A percentile compares a stretch with the other conserved stretches of the same genome.
phyloP scores from a whole-genome alignment of 2,888 invertebrate genomes.

The Archips crataeganus region DNA sequence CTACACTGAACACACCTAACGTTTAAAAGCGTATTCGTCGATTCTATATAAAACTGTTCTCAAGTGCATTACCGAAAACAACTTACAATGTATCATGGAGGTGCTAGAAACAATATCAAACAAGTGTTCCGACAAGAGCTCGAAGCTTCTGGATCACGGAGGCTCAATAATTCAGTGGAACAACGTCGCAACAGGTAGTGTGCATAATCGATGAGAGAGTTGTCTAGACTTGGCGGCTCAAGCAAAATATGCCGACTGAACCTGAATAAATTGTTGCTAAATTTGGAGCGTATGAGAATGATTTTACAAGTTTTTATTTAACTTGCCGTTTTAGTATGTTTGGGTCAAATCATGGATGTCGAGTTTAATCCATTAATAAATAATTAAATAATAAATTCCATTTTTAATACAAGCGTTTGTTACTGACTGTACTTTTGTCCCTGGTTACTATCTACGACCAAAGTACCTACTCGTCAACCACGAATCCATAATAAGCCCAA shows the following conservation, averaged over 20 bases:
- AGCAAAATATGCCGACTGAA: slow-evolving; percentile 2
- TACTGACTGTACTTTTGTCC: no score
- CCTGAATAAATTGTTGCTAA: slow-evolving; percentile 8
- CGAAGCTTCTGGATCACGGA: slow-evolving; percentile 14
- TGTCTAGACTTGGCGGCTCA: slow-evolving; percentile 6
- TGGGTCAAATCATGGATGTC: no score
- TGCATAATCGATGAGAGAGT: slow-evolving; percentile 14
- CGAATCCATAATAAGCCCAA: no score
- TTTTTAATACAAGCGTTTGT: no score
- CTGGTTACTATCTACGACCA: no score
- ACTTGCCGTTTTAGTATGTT: no score
- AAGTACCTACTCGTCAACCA: no score
- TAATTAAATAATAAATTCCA: no score
- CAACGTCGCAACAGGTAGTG: slow-evolving; percentile 21
- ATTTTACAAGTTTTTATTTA: not conserved
- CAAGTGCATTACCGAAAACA: not conserved
- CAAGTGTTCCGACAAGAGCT: slow-evolving; percentile 10
- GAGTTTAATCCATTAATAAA: no score
- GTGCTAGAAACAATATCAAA: not conserved
- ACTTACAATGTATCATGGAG: not conserved
- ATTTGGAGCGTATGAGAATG: not conserved
- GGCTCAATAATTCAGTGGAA: slow-evolving; percentile 24
- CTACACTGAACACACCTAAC: no score
- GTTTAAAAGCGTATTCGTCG: no score
- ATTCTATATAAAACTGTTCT: not conserved